phyloP scores from a whole-genome alignment of 2,797 vertebrate species.

The Lycodopsis pacificus region DNA sequence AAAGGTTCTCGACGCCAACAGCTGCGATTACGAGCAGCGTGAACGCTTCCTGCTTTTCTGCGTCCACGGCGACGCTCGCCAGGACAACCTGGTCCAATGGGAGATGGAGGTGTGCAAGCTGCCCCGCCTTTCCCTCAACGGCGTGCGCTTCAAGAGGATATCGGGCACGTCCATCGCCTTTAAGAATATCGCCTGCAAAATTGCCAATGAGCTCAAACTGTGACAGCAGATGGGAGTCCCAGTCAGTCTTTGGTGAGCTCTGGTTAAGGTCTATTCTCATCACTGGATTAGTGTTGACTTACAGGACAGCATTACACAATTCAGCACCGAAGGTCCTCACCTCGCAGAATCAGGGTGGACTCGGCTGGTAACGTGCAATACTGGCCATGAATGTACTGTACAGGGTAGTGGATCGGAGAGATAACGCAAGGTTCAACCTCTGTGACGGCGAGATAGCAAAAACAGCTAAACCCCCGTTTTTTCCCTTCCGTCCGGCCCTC shows the following conservation, averaged over 20 bases:
- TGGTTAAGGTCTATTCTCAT: conserved; percentile 70
- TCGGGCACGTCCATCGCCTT: conserved; percentile 98
- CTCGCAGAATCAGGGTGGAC: conserved; percentile 74
- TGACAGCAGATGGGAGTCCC: conserved; percentile 80
- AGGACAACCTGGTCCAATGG: conserved; percentile 98
- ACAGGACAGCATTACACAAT: conserved; percentile 54
- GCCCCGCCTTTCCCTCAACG: conserved; percentile 95
- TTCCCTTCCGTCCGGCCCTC: conserved; percentile 51
- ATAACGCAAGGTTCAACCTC: conserved; percentile 58
- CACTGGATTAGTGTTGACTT: conserved; percentile 80
- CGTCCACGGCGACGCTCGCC: conserved; percentile 93
- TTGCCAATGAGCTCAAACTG: conserved; percentile 98
- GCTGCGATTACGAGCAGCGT: conserved; percentile 97
- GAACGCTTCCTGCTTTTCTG: conserved; percentile 98
- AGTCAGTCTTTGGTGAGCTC: conserved; percentile 66
- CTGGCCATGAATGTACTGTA: conserved; percentile 83
- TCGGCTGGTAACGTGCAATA: conserved; percentile 77
- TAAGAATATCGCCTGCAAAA: conserved; percentile 99
- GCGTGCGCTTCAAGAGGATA: conserved; percentile 98
- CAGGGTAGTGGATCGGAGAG: conserved; percentile 77
- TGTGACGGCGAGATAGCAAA: conserved; percentile 69
- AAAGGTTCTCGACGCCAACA: conserved; percentile 96
- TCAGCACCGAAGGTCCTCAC: conserved; percentile 76
- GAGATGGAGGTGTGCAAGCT: conserved; percentile 99
- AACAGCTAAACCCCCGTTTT: conserved; percentile 44